These are phyloP conservation scores for Syrphus vitripennis DNA, from an alignment of 2,888 invertebrate species.

Conservation along the genomic window DNA sequence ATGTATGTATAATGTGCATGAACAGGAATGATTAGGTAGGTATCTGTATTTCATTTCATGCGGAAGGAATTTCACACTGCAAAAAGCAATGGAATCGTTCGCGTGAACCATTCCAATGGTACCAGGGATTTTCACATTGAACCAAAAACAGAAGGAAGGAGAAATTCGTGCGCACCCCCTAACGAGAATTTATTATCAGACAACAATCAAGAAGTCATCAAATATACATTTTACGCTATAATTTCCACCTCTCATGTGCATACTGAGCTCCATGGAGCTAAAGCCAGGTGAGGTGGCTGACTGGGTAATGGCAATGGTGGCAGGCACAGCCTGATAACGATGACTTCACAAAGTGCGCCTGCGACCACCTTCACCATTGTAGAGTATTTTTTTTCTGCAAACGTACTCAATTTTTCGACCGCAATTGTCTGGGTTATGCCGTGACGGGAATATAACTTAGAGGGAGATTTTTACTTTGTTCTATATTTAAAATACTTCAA, in stretches of 20 bases:
- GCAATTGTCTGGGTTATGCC: slow-evolving; percentile 64
- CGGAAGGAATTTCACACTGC: slow-evolving; percentile 68
- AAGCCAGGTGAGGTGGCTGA: slow-evolving; percentile 34
- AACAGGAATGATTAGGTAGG: slow-evolving; percentile 48
- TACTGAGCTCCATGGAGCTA: slow-evolving; percentile 42
- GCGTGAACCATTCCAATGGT: slow-evolving; percentile 69
- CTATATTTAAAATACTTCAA: slow-evolving; percentile 35
- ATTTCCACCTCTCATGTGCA: slow-evolving; percentile 76
- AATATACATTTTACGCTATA: slow-evolving; percentile 79
- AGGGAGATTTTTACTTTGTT: slow-evolving; percentile 18
- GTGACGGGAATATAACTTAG: slow-evolving; percentile 46
- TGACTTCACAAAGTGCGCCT: slow-evolving; percentile 40
- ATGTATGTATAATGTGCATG: slow-evolving; percentile 30
- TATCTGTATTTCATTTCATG: slow-evolving; percentile 68
- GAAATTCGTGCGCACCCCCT: slow-evolving; percentile 68
- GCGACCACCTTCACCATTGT: slow-evolving; percentile 42
- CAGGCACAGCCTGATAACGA: slow-evolving; percentile 40
- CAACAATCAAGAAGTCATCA: slow-evolving; percentile 79
- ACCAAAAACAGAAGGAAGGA: slow-evolving; percentile 20
- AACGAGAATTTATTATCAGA: slow-evolving; percentile 72
- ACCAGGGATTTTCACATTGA: slow-evolving; percentile 58
- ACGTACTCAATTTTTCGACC: slow-evolving; percentile 62
- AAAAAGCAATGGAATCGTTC: slow-evolving; percentile 66
- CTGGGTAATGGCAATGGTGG: slow-evolving; percentile 34
- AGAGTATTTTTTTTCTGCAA: slow-evolving; percentile 36